Base-by-base conservation (phyloP, 1,140 invertebrate species). In the Macrobrachium nipponense region DNA sequence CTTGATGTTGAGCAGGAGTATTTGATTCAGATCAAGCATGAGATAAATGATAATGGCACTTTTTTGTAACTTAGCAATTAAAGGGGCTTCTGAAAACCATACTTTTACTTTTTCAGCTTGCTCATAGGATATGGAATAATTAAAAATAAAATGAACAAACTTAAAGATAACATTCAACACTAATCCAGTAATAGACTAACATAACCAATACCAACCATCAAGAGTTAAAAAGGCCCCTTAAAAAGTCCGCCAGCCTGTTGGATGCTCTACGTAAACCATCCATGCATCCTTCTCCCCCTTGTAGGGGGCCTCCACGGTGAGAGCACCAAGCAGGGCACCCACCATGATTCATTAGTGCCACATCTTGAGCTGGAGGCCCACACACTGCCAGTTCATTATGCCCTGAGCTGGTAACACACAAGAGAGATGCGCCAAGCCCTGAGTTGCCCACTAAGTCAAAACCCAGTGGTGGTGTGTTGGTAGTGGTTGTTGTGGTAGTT, bases 211-310 rank as follows among this genome's bases (percentile, higher is more conserved):
- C 77, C 78, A 86, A 86, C 84, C 84, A 86, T 86, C 84, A 86
- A 86, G 84, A 86, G 78, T 86, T 86, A 86, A 86, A 86, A 86
- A 86, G 84, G 77, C 84, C 84, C 77, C 84, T 86, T n/a, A 86
- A 64, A 86, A 86, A 86, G 68, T 86, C 77, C 51, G 84, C 77
- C 84, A 86, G 84, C 84, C 84, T 86, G 77, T 86, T 86, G 84
- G 84, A 86, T 86, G 68, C 84, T 80, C 84, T 80, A 70, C 84
- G 77, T 44, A 86, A 70, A 68, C 84, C 84, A n/a, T 73, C 84
- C 77, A 86, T 61, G 84, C 84, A 86, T 80, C 84, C 84, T 61
- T 86, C 84, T 27, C 84, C 84, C 77, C 80, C 84, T 44, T 51
- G 51, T 51, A 68, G 58, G 27, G 66, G 17, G 23, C 64, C 78